Conservation (phyloP, 2,113 vertebrate genomes). For the Cynoglossus semilaevis region DNA sequence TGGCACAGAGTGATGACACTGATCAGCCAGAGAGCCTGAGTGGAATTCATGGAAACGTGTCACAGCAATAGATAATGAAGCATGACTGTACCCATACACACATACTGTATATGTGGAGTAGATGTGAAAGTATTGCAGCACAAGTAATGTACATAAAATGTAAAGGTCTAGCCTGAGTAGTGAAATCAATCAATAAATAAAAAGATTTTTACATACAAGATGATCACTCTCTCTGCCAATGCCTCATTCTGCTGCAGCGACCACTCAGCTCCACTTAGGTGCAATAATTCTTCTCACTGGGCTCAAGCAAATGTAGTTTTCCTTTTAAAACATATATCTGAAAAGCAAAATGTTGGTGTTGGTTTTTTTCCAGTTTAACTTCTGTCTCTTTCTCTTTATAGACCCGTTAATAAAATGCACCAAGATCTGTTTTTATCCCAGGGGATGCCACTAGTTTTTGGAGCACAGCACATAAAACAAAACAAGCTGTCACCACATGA, state of each 20-base stretch:
- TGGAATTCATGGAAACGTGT: constrained; percentile 13
- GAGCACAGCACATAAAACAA: constrained; percentile 26
- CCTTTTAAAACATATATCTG: constrained; percentile 26
- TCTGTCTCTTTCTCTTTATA: constrained; percentile 13
- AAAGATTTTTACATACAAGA: constrained; percentile 16
- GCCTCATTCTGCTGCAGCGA: constrained; percentile 39
- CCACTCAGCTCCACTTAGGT: constrained; percentile 63
- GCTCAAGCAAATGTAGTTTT: constrained; percentile 21
- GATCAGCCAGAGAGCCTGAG: constrained; percentile 37
- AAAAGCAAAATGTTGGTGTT: too few relatives aligned
- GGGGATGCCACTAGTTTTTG: constrained; percentile 42
- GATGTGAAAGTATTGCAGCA: not conserved
- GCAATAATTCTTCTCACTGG: constrained; percentile 57
- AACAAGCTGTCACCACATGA: constrained; percentile 47
- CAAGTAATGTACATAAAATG: constrained; percentile 5
- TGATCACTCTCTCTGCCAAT: constrained; percentile 2
- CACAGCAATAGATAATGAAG: constrained; percentile 5
- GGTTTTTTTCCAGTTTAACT: too few relatives aligned
- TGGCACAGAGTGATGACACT: constrained; percentile 16
- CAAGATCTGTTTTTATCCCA: constrained; percentile 27
- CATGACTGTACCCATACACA: not conserved
- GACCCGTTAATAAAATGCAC: constrained; percentile 36
- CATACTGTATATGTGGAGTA: not conserved
- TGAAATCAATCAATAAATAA: constrained; percentile 51
- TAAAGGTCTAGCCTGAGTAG: constrained; percentile 19